phyloP scores from a whole-genome alignment of 35 echinoderm and acorn worm genomes.

The Apostichopus parvimensis region DNA sequence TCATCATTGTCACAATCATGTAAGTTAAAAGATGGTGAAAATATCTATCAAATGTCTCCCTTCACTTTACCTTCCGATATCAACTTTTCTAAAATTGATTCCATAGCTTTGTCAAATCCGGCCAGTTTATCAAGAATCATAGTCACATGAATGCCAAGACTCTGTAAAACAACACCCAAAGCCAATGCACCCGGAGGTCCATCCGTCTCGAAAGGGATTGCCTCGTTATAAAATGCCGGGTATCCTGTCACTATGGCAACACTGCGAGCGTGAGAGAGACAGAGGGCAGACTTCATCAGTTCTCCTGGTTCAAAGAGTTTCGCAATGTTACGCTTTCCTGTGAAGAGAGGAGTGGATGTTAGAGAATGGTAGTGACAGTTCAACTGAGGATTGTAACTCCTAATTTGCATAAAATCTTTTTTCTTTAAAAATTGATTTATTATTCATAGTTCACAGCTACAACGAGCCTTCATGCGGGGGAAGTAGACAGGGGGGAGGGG shows the following conservation, averaged over 20 bases:
- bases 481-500: too few relatives aligned
- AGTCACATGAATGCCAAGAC: conserved; percentile 64
- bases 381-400: too few relatives aligned
- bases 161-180: conserved; percentile 74
- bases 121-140: conserved; percentile 62
- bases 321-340: conserved; percentile 71
- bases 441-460: too few relatives aligned
- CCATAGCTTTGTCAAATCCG: conserved; percentile 64
- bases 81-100: conserved; percentile 46
- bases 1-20: too few relatives aligned
- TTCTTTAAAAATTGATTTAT: too few relatives aligned
- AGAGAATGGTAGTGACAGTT: too few relatives aligned
- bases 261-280: conserved; percentile 76
- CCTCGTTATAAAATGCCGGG: conserved; percentile 59
- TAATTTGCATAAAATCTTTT: too few relatives aligned
- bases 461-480: too few relatives aligned
- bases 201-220: conserved; percentile 72
- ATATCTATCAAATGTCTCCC: neutral
- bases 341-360: neutral
- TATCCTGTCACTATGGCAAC: conserved; percentile 82
- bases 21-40: neutral
- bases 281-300: conserved; percentile 81
- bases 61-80: conserved; percentile 64
- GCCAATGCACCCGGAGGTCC: conserved; percentile 79
- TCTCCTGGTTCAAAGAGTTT: conserved; percentile 68